These are phyloP conservation scores for Eledone cirrhosa DNA, from an alignment of 2,888 invertebrate species.

Conservation along the genomic window DNA sequence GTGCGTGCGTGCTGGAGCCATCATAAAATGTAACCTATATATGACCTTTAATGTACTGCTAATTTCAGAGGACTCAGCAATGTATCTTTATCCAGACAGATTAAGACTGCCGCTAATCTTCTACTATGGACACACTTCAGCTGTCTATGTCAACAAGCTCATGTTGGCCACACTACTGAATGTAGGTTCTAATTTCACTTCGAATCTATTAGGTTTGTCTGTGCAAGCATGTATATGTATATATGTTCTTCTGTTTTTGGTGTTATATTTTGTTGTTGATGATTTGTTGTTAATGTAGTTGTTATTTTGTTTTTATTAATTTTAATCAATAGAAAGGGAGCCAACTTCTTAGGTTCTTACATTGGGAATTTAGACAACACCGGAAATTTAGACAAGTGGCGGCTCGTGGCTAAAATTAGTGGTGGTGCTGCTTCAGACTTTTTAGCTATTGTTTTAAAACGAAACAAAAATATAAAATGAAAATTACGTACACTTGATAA, in stretches of 20 bases:
- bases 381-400: too few relatives aligned
- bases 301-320: not conserved
- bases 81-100: slow-evolving; percentile 63
- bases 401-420: too few relatives aligned
- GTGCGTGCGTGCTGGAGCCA: not conserved
- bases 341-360: too few relatives aligned
- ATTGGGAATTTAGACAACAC: too few relatives aligned
- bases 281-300: not conserved
- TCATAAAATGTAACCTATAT: not conserved
- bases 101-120: slow-evolving; percentile 65
- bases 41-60: not conserved
- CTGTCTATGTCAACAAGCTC: slow-evolving; percentile 64
- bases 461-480: too few relatives aligned
- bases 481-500: too few relatives aligned
- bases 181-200: slow-evolving; percentile 41
- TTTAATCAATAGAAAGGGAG: too few relatives aligned
- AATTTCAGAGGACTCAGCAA: slow-evolving; percentile 54
- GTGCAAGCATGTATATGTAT: not conserved
- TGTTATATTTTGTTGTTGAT: not conserved
- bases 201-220: not conserved
- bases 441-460: too few relatives aligned
- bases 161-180: slow-evolving; percentile 59
- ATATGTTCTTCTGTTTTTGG: not conserved
- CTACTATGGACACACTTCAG: slow-evolving; percentile 65
- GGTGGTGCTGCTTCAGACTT: too few relatives aligned